Evolutionary conservation across 2,113 vertebrate species (phyloP).

Genomic region (Tetrax tetrax): DNA sequence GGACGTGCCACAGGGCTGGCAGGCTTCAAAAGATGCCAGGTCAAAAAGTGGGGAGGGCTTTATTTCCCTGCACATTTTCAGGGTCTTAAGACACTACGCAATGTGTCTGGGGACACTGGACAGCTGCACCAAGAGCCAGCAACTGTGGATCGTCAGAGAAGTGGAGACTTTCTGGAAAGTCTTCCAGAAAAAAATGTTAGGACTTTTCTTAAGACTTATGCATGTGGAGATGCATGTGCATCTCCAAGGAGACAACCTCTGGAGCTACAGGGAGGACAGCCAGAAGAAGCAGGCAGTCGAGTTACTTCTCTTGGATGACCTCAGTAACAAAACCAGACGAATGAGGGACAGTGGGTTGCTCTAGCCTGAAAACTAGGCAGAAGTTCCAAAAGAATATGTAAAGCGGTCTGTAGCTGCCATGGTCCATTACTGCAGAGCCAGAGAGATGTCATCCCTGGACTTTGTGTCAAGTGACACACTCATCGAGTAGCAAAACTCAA

Average conservation of each 20-base stretch:
- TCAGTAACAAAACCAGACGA: not conserved
- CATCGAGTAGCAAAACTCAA: not conserved
- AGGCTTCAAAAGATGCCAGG: not conserved
- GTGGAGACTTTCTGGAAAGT: not conserved
- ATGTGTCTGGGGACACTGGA: not conserved
- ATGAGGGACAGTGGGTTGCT: not conserved
- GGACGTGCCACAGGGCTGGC: not conserved
- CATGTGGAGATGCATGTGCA: not conserved
- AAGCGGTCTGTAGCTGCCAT: not conserved
- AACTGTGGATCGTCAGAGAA: fast-evolving
- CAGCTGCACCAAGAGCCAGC: not conserved
- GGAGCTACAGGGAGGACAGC: not conserved
- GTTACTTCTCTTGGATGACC: not conserved
- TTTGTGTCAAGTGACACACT: not conserved
- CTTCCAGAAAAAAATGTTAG: not conserved
- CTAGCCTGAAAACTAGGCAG: not conserved
- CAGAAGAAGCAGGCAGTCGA: not conserved
- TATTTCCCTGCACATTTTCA: not conserved
- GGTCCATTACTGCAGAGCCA: not conserved
- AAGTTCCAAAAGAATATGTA: not conserved
- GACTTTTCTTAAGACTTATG: not conserved
- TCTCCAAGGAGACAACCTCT: not conserved
- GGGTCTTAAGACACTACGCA: not conserved
- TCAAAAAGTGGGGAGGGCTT: not conserved
- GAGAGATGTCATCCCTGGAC: not conserved